A percentile compares a stretch with the other conserved stretches of the same genome.
phyloP scores from a whole-genome alignment of 2,888 invertebrate species.

The Zootermopsis nevadensis region DNA sequence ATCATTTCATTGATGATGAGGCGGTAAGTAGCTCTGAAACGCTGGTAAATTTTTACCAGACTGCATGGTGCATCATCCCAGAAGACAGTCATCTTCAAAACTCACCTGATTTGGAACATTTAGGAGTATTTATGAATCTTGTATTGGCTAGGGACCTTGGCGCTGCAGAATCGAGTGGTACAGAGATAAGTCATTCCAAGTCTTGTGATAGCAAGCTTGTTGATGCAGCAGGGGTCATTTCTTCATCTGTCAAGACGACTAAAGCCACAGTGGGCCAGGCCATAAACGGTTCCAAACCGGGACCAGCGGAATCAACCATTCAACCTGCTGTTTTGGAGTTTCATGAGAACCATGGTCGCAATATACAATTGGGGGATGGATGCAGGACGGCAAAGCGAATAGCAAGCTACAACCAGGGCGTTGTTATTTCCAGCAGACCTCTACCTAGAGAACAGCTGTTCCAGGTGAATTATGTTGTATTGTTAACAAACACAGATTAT shows the following conservation, averaged over 20 bases:
- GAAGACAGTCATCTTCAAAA: no score
- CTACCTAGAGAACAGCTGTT: slow-evolving; percentile 75
- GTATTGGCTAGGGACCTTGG: slow-evolving; percentile 16
- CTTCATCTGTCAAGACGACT: slow-evolving; percentile 13
- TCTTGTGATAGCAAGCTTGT: slow-evolving; percentile 56
- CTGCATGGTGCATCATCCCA: no score
- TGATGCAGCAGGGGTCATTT: neutral
- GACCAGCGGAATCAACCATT: slow-evolving; percentile 64
- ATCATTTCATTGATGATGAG: no score
- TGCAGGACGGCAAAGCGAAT: slow-evolving; percentile 76
- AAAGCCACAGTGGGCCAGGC: slow-evolving; percentile 6
- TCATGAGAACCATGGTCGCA: slow-evolving; percentile 85
- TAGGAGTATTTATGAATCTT: neutral
- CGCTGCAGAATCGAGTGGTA: slow-evolving; percentile 9
- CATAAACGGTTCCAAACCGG: neutral
- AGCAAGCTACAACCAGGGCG: slow-evolving; percentile 86
- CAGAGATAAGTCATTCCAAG: slow-evolving; percentile 57
- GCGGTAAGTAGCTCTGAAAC: no score
- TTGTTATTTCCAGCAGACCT: slow-evolving; percentile 76
- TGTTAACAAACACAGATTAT: no score
- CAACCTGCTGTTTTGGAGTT: slow-evolving; percentile 66
- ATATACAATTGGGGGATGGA: slow-evolving; percentile 76
- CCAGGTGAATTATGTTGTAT: slow-evolving; percentile 66
- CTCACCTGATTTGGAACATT: no score
- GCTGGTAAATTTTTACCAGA: no score